Percentiles rank a stretch among this genome's conserved stretches.
Conservation (phyloP, 2,113 vertebrate genomes). For the Perognathus longimembris region DNA sequence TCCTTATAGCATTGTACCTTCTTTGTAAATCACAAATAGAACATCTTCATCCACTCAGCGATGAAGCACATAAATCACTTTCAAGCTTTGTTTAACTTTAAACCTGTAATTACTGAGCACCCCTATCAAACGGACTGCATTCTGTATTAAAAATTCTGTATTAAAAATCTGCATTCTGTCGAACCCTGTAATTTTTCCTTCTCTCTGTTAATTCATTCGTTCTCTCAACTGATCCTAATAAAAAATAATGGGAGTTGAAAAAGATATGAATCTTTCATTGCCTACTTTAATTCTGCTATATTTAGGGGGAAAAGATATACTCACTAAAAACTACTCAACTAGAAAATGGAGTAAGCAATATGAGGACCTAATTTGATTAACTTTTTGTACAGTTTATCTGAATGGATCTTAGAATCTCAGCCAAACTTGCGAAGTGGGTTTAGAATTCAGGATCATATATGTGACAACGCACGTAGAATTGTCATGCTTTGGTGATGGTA, state of each 20-base stretch:
- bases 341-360: neutral
- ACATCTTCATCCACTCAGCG: neutral
- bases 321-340: neutral
- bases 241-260: neutral
- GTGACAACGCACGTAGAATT: neutral
- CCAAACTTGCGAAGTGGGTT: slow-evolving; percentile 24
- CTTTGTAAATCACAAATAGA: neutral
- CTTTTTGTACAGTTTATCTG: no score
- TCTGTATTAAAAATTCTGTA: slow-evolving; percentile 44
- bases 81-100: neutral
- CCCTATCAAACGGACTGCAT: neutral
- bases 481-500: neutral
- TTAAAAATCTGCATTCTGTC: neutral
- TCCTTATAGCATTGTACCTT: neutral
- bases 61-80: neutral
- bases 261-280: neutral
- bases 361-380: neutral
- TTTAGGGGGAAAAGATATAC: neutral
- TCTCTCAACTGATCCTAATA: neutral
- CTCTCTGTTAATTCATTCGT: neutral
- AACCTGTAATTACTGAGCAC: neutral
- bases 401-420: neutral
- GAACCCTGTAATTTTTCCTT: neutral
- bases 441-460: neutral
- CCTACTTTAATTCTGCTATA: neutral